phyloP scores from a whole-genome alignment of 92 coral and sea anemone genomes.

The Paramuricea clavata region DNA sequence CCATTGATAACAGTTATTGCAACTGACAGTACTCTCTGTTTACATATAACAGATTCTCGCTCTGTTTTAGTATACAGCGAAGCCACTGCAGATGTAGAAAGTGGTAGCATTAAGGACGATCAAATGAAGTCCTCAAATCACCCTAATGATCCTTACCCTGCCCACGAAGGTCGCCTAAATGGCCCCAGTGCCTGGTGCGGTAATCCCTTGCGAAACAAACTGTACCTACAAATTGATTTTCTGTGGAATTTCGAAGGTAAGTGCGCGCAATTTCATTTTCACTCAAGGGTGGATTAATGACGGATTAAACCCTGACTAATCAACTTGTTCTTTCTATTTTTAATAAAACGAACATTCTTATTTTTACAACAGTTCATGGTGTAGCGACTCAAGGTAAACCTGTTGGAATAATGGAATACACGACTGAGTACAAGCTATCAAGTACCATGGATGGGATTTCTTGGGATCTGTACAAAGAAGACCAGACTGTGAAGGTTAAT shows the following conservation, averaged over 20 bases:
- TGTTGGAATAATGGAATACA: background rate
- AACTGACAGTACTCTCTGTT: too few relatives aligned
- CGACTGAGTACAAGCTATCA: constrained; percentile 20
- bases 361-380: constrained; percentile 1
- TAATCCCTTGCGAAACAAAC: background rate
- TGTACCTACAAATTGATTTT: constrained; percentile 24
- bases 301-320: too few relatives aligned
- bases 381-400: constrained; percentile 34
- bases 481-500: constrained; percentile 3
- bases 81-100: constrained; percentile 73
- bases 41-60: too few relatives aligned
- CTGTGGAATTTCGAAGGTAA: constrained; percentile 31
- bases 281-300: too few relatives aligned
- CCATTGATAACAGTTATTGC: too few relatives aligned
- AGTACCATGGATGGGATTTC: constrained; percentile 4
- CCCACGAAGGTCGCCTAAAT: constrained; percentile 40
- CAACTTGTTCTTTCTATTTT: too few relatives aligned
- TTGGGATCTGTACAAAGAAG: constrained; percentile 23
- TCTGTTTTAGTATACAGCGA: constrained; percentile 63
- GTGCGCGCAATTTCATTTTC: background rate
- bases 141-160: constrained; percentile 32
- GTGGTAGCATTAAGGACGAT: constrained; percentile 76
- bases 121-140: constrained; percentile 80
- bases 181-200: constrained; percentile 42
- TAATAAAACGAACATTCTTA: background rate